A percentile compares a stretch with the other conserved stretches of the same genome.
These are phyloP conservation scores for Hymenopus coronatus DNA, from an alignment of 2,888 invertebrate genomes.

Conservation along the genomic window DNA sequence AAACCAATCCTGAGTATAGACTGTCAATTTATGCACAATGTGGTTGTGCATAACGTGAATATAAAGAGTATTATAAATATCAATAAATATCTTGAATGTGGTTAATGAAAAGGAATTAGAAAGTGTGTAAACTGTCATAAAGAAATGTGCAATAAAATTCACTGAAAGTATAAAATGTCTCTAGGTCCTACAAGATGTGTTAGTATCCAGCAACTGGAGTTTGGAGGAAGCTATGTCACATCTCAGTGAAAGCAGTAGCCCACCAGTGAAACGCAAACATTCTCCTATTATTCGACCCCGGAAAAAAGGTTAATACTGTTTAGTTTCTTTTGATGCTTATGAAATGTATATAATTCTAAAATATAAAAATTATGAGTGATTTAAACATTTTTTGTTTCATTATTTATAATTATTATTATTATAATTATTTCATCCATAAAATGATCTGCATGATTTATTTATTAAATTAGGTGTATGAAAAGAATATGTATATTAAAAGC, in stretches of 20 bases:
- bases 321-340: neutral
- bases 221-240: constrained; percentile 43
- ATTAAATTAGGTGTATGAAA: no score
- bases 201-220: constrained; percentile 48
- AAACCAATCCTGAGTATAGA: no score
- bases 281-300: neutral
- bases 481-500: no score
- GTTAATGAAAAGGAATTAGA: neutral
- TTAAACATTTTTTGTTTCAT: no score
- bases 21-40: no score
- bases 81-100: neutral
- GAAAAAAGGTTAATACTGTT: constrained; percentile 19
- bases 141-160: neutral
- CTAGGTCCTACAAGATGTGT: constrained; percentile 48
- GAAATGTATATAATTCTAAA: no score
- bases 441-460: no score
- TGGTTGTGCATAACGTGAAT: no score
- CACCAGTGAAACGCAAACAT: neutral
- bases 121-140: neutral
- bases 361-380: no score
- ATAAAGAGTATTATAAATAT: no score
- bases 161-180: neutral
- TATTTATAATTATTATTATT: no score
- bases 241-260: neutral
- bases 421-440: no score